These are phyloP conservation scores for Ormia ochracea DNA, from an alignment of 2,888 invertebrate genomes.

Conservation along the genomic window DNA sequence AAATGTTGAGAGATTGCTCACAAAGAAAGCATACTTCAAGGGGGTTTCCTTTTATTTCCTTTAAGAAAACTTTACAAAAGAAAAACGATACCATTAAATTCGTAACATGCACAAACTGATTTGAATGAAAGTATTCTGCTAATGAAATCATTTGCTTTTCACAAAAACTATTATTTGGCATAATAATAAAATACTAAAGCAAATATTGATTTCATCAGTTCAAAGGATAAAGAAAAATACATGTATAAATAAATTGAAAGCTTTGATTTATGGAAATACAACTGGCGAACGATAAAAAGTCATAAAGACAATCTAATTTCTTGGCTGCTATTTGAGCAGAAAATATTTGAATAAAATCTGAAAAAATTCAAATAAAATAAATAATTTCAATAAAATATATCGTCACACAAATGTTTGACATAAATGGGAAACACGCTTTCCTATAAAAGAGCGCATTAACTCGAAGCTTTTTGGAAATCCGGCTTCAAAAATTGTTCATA, in stretches of 20 bases:
- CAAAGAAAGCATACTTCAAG: conserved; percentile 12
- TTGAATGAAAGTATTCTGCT: neutral
- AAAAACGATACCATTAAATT: neutral
- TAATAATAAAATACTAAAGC: neutral
- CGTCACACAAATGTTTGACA: too few species aligned
- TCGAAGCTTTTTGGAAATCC: too few species aligned
- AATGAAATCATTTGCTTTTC: neutral
- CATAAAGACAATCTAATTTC: too few species aligned
- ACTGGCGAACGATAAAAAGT: too few species aligned
- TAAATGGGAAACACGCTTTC: too few species aligned
- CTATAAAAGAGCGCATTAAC: too few species aligned
- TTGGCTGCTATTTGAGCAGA: too few species aligned
- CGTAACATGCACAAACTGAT: neutral
- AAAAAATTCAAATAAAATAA: too few species aligned
- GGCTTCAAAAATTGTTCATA: too few species aligned
- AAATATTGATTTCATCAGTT: neutral
- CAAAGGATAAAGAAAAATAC: neutral
- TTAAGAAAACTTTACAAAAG: neutral
- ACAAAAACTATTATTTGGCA: neutral
- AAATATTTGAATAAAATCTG: too few species aligned
- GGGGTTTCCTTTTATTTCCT: neutral
- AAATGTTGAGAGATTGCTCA: neutral
- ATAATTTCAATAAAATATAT: too few species aligned
- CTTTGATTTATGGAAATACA: neutral
- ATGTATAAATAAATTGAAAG: neutral